Evolutionary conservation across 2,888 invertebrate species (phyloP), one percentile per base, ranked within the genome.

Genomic region (Gisinianus flammeolus): DNA sequence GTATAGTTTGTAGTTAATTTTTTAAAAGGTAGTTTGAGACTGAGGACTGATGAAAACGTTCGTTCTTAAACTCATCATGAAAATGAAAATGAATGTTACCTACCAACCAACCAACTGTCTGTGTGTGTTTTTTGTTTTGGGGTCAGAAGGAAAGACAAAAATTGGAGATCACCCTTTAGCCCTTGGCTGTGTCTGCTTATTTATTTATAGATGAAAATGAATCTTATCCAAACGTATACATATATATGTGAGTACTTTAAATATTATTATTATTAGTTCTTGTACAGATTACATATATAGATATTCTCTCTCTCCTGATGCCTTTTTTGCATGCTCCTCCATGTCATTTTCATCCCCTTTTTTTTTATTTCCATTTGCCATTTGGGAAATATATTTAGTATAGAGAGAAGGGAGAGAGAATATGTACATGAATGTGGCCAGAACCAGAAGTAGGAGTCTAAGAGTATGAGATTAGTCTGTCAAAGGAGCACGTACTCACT

Each of bases 131-230:
- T 30, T 19, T 66, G 62, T 66, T 66, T 66, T 66, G 66, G 66
- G 66, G 66, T 66, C 66, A 66, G 22, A 31, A 66, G 66, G 66
- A 66, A 62, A 62, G 28, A 66, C 28, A 66, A 30, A 31, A 66
- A 66, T 66, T 66, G 66, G 66, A 30, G 66, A 66, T 66, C 66
- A 66, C 66, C 66, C 66, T 30, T 66, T 66, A 66, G 66, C 66
- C 66, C 30, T 66, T 66, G 66, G 66, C 66, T 66, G 66, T 66
- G 66, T 66, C 66, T 66, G 66, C 28, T 31, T 66, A 66, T n/a
- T n/a, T n/a, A n/a, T 66, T 66, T 66, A 66, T 66, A 66, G 66
- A 66, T 66, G 66, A 66, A 66, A 66, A 66, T 22, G 66, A 66
- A n/a, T 30, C 19, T 66, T 64, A 12, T 66, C 56, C 56, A 56